Conservation (phyloP, 2,113 vertebrate genomes). For the Sander vitreus region DNA sequence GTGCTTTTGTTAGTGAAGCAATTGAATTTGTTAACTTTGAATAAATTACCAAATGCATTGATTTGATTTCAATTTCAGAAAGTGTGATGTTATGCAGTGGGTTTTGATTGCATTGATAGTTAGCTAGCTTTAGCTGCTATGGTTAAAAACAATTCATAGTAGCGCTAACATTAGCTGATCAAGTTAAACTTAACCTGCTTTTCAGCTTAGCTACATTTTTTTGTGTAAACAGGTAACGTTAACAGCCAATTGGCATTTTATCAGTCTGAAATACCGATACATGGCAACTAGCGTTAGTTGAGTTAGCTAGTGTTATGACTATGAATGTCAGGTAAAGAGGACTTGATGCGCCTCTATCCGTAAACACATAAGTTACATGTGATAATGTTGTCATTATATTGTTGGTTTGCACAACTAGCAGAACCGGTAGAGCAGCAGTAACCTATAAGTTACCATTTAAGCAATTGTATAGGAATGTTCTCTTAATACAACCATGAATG, state of each 20-base stretch:
- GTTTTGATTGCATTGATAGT: background rate
- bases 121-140: slow-evolving; percentile 16
- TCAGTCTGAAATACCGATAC: background rate
- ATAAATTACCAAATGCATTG: background rate
- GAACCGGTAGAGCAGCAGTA: background rate
- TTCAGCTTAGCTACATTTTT: background rate
- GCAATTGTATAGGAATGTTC: background rate
- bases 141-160: background rate
- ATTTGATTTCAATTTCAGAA: background rate
- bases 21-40: background rate
- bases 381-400: slow-evolving; percentile 29
- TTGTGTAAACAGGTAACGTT: background rate
- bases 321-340: background rate
- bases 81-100: background rate
- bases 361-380: background rate
- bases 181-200: slow-evolving; percentile 1
- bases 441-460: background rate
- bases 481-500: background rate
- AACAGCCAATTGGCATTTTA: background rate
- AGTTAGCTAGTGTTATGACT: too few species aligned
- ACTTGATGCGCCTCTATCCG: background rate
- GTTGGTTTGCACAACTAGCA: background rate
- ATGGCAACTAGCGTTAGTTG: background rate
- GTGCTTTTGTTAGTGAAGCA: background rate
- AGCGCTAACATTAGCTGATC: slow-evolving; percentile 38